Percentiles rank a stretch among this genome's conserved stretches.
Conservation (phyloP, 2,113 vertebrate species). For the Megaceryle maxima region DNA sequence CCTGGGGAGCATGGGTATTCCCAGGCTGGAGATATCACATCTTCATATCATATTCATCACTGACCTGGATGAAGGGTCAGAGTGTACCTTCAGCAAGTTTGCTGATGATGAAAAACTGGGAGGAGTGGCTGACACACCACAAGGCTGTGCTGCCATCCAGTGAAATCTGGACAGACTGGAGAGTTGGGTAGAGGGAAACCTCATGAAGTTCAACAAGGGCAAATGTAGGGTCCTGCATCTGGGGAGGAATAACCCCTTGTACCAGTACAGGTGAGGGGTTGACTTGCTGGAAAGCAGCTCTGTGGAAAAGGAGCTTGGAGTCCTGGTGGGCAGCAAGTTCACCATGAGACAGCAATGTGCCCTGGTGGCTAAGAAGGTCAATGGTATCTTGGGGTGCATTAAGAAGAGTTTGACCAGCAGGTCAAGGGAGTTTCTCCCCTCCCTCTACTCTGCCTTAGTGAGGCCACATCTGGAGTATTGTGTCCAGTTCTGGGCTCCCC, state of each 20-base stretch:
- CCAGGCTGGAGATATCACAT: not conserved
- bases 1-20: accelerated
- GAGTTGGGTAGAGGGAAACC: not conserved
- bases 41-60: not conserved
- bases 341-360: not conserved
- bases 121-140: not conserved
- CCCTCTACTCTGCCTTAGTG: not conserved
- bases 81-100: not conserved
- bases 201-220: not conserved
- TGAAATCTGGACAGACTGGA: not conserved
- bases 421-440: not conserved
- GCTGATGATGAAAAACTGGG: not conserved
- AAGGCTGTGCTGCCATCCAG: not conserved
- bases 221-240: not conserved
- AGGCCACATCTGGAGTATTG: not conserved
- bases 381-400: not conserved
- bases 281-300: not conserved
- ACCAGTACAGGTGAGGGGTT: not conserved
- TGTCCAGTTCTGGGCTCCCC: not conserved
- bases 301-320: not conserved
- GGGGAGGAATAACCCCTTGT: not conserved
- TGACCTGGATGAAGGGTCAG: not conserved
- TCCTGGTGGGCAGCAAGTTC: not conserved
- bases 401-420: not conserved
- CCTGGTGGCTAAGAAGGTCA: not conserved